Evolutionary conservation across 2,888 invertebrate species (phyloP).

Genomic region (Tetranychus piercei): DNA sequence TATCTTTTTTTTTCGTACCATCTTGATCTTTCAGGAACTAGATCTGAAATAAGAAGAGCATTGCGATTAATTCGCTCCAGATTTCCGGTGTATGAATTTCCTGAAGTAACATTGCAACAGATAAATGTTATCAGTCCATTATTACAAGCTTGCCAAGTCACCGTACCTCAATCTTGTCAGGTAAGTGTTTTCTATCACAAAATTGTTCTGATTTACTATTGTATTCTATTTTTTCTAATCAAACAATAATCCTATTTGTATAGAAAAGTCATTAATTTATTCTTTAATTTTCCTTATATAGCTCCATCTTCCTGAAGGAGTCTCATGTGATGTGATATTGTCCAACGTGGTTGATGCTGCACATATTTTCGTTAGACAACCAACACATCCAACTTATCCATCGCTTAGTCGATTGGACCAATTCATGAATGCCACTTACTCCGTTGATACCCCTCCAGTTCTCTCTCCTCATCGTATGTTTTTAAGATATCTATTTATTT

Average conservation of each 20-base stretch:
- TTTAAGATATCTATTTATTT: not conserved
- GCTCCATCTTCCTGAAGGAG: conserved; percentile 70
- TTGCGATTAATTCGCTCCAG: conserved; percentile 62
- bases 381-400: conserved; percentile 78
- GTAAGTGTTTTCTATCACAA: conserved; percentile 30
- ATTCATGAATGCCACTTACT: conserved; percentile 62
- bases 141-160: conserved; percentile 33
- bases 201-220: not conserved
- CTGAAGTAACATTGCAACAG: conserved; percentile 52
- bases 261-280: conserved; percentile 27
- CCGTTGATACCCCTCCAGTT: conserved; percentile 25
- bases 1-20: conserved; percentile 5
- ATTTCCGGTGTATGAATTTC: conserved; percentile 61
- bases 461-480: conserved; percentile 17
- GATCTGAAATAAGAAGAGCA: conserved; percentile 58
- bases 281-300: conserved; percentile 32
- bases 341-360: conserved; percentile 67
- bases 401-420: conserved; percentile 55
- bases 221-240: too few species aligned
- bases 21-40: conserved; percentile 41
- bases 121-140: conserved; percentile 34
- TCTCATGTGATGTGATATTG: conserved; percentile 77
- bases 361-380: conserved; percentile 84
- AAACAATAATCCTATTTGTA: too few species aligned
- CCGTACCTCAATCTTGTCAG: conserved; percentile 42